These are phyloP conservation scores for Scopus umbretta DNA, from an alignment of 2,113 vertebrate genomes.

Conservation along the genomic window DNA sequence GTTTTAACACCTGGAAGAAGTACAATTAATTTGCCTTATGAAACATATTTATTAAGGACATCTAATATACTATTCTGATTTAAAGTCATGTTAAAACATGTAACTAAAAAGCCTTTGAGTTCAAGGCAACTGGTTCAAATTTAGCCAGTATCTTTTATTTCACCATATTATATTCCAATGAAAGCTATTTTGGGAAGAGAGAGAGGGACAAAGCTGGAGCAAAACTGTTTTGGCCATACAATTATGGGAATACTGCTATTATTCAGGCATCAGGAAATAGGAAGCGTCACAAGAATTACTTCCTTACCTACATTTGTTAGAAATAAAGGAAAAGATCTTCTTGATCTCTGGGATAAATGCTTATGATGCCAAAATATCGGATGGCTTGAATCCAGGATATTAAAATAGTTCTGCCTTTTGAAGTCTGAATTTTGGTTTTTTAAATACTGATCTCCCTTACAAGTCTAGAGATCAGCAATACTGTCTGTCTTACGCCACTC, in stretches of 20 bases:
- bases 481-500: neutral
- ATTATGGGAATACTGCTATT: constrained; percentile 24
- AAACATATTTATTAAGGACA: neutral
- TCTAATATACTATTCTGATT: neutral
- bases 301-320: constrained; percentile 57
- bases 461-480: neutral
- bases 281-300: constrained; percentile 46
- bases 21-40: neutral
- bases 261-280: constrained; percentile 45
- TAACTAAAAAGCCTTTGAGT: neutral
- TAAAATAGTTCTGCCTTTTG: constrained; percentile 10
- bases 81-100: neutral
- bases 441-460: neutral
- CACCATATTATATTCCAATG: neutral
- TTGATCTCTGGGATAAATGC: constrained; percentile 12
- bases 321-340: constrained; percentile 32
- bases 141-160: neutral
- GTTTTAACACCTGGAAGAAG: neutral
- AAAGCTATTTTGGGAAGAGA: constrained; percentile 17
- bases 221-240: constrained; percentile 1
- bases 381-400: constrained; percentile 1
- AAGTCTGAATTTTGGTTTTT: neutral
- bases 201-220: neutral
- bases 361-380: neutral
- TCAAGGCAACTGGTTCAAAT: constrained; percentile 16